Base-by-base conservation (phyloP, 2,113 vertebrate genomes). In the Centrocercus urophasianus region DNA sequence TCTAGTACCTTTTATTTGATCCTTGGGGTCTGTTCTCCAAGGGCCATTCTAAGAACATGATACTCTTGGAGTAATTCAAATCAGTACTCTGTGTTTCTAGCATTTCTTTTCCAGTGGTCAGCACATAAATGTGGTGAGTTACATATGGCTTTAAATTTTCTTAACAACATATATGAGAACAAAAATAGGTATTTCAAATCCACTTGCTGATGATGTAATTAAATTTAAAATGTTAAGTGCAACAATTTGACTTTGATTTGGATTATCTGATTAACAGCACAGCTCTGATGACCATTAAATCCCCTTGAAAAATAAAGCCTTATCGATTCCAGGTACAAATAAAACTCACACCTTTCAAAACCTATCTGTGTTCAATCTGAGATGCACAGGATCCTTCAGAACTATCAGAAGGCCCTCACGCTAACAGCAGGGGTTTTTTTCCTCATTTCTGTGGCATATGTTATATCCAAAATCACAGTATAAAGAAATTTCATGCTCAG, bases 401-500 rank as follows among this genome's bases (percentile, higher is more conserved):
- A 65, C 59, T 83, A 95, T 90, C 25, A 76, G 82, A 65, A 93
- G 65, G 76, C 56, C 45, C 69, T 45, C 43, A 52, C 25, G 47
- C 34, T 18, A 64, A 64, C 77, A 63, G 76, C 65, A 83, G 74
- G 59, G 11, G 3, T 7, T 24, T 48, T 82, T 57, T 42, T 40
- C 84, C 69, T 76, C 75, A 42, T 77, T 93, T 93, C 82, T 74
- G 27, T 88, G 93, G 83, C 91, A 83, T 94, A 80, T 92, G 88
- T 84, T 90, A 67, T 95, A 93, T 82, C 90, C 84, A 77, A 95
- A 81, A 92, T 91, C 79, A 67, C 73, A 96, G 82, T 81, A 66
- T 93, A 69, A 93, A 93, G 86, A 95, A 95, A 90, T 85, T 83
- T 79, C 90, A 79, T 90, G 89, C 77, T 95, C 83, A 76, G 54